Base-by-base conservation (phyloP, 2,797 vertebrate genomes). In the Passerculus sandwichensis region DNA sequence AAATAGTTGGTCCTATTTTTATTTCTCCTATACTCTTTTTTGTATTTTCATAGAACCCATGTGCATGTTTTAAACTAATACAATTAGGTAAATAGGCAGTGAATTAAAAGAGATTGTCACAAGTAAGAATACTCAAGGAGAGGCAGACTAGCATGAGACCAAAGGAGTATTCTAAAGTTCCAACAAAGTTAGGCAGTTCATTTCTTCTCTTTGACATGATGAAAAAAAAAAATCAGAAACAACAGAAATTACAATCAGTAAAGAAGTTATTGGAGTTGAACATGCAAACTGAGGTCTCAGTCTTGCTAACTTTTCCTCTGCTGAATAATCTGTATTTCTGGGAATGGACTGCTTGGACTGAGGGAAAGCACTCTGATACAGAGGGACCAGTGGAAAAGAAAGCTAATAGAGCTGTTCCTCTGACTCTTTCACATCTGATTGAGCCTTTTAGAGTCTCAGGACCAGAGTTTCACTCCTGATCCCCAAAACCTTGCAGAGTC, bases 61-160 rank as follows among this genome's bases (percentile, higher is more conserved):
- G 57, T 91, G 38, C 73, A 26, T 61, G 67, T 79, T 89, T 92
- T 26, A 85, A 95, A 95, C 71, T 76, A 74, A 57, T 66, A 38
- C 69, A 71, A 27, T 60, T 84, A 85, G 36, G 56, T 86, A 77
- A 69, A 82, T 21, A 53, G 47, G 36, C 48, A 91, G 23, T 60
- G 50, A 86, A 60, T 83, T 78, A 71, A 85, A 88, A 42, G 18
- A 34, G 56, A 23, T 73, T 89, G 74, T 94, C 40, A 64, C 75
- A 88, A 79, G 40, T 47, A 62, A 89, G 44, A 25, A 11, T 88
- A 38, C 14, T 54, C 19, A 27, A 27, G 20, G 69, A 95, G 71
- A 76, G 51, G 27, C 54, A 48, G 32, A 30, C 23, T 89, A 84
- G 45, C 42, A 6, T 40, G 64, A 88, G 48, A 76, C 45, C 60